Evolutionary conservation across 2,113 vertebrate genomes (phyloP).

Genomic region (Phainopepla nitens): DNA sequence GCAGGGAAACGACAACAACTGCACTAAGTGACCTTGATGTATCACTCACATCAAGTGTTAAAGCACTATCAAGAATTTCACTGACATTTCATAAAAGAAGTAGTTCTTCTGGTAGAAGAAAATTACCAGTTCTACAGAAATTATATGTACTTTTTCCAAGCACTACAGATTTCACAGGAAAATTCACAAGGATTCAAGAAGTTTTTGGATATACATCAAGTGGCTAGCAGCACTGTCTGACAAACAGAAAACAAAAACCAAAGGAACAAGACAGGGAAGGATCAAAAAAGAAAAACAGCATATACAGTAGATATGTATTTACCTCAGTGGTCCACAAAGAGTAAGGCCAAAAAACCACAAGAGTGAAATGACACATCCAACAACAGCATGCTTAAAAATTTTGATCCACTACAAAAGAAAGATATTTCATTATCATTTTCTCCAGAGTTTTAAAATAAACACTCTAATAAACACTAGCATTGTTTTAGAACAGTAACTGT

Average conservation of each 20-base stretch:
- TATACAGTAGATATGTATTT: constrained; percentile 42
- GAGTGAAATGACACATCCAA: constrained; percentile 91
- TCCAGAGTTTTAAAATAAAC: neutral
- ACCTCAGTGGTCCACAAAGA: constrained; percentile 97
- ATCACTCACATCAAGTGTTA: neutral
- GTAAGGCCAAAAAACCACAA: constrained; percentile 97
- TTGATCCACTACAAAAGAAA: constrained; percentile 90
- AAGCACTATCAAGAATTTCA: neutral
- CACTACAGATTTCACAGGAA: neutral
- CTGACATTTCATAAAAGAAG: neutral
- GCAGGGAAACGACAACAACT: neutral
- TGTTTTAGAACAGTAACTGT: neutral
- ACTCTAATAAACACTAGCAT: neutral
- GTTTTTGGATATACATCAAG: neutral
- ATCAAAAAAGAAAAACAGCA: neutral
- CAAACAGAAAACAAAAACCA: neutral
- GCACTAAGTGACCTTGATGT: too few relatives aligned
- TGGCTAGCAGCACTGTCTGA: neutral
- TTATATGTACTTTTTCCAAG: neutral
- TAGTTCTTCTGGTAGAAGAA: neutral
- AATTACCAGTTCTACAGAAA: neutral
- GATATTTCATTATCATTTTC: neutral
- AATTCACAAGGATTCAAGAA: neutral
- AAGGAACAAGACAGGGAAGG: neutral
- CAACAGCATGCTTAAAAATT: constrained; percentile 91